Conservation (phyloP, 2,797 vertebrate species). For the Numenius phaeopus region DNA sequence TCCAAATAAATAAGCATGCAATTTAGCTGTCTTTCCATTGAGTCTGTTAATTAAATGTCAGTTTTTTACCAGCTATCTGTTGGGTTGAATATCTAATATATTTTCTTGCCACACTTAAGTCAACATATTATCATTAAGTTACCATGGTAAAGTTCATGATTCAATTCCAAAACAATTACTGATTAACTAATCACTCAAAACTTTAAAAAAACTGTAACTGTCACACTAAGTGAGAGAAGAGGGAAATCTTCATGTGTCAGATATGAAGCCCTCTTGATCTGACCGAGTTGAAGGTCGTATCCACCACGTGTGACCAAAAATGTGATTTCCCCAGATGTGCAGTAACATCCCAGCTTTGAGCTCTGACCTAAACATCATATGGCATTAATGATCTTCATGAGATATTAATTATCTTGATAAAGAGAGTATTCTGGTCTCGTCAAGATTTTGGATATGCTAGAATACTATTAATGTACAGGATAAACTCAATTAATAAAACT, state of each 20-base stretch:
- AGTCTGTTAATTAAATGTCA: not conserved
- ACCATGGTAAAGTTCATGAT: not conserved
- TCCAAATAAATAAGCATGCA: not conserved
- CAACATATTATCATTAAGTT: not conserved
- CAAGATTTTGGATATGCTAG: not conserved
- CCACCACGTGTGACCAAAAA: not conserved
- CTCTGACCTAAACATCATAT: not conserved
- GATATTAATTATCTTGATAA: not conserved
- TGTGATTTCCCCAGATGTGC: not conserved
- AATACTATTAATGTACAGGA: not conserved
- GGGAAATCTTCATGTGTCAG: not conserved
- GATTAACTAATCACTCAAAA: not conserved
- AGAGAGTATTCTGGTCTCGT: not conserved
- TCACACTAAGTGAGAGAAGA: not conserved
- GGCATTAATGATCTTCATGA: not conserved
- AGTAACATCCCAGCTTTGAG: not conserved
- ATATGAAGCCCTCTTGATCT: not conserved
- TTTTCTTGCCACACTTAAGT: not conserved
- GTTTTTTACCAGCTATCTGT: not conserved
- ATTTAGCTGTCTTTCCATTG: not conserved
- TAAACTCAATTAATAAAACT: slow-evolving; percentile 30
- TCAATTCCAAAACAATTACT: not conserved
- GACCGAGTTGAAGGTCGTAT: not conserved
- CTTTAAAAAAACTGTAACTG: not conserved
- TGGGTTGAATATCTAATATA: not conserved